Conservation (phyloP, 2,797 vertebrate genomes). For the Liparis tanakae region DNA sequence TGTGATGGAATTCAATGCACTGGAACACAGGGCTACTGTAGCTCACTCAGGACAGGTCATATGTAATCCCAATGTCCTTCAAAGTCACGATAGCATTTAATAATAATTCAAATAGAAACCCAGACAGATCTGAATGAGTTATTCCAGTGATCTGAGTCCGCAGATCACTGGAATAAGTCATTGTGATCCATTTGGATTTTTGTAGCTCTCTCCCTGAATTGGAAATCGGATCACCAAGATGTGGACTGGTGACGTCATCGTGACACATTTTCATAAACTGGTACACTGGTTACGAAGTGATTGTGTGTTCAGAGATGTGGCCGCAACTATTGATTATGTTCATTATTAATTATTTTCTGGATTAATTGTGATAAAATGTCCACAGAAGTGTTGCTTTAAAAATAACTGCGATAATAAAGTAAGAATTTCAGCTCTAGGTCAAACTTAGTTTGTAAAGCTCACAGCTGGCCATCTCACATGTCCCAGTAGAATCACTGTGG, state of each 20-base stretch:
- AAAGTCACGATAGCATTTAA: neutral
- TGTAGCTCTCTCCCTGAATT: conserved; percentile 1
- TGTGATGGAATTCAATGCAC: conserved; percentile 40
- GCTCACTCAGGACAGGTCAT: conserved; percentile 25
- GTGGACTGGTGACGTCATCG: conserved; percentile 29
- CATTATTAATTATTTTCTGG: neutral
- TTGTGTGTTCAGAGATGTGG: neutral
- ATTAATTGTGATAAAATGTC: neutral
- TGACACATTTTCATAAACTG: conserved; percentile 3
- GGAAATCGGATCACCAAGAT: conserved; percentile 15
- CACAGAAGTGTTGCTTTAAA: neutral
- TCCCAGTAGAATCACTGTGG: neutral
- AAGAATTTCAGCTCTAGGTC: neutral
- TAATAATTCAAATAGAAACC: neutral
- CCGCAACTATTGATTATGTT: neutral
- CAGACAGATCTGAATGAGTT: neutral
- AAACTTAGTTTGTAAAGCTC: too few relatives aligned
- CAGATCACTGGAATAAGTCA: too few relatives aligned
- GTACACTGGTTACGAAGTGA: conserved; percentile 1
- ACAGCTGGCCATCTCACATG: neutral
- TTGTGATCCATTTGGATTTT: too few relatives aligned
- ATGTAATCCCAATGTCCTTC: neutral
- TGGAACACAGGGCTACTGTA: conserved; percentile 15
- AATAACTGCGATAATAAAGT: neutral
- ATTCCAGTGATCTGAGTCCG: neutral